Evolutionary conservation across 2,888 invertebrate species (phyloP).

Genomic region (Agrochola litura): DNA sequence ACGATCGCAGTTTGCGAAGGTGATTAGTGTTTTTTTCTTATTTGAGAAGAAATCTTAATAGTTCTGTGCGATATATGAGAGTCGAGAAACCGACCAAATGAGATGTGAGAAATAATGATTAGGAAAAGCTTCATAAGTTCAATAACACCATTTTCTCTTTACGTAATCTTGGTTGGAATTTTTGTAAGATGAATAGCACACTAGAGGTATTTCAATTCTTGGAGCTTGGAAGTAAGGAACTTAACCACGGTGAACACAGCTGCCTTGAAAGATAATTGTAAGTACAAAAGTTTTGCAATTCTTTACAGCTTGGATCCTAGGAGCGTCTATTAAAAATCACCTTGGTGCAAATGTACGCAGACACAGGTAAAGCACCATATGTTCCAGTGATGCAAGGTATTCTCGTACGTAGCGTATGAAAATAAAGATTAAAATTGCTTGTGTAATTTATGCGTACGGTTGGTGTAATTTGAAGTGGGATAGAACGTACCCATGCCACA

Average conservation of each 20-base stretch:
- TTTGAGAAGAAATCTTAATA: conserved; percentile 54
- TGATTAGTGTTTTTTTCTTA: conserved; percentile 56
- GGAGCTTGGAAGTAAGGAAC: conserved; percentile 21
- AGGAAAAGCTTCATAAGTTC: conserved; percentile 20
- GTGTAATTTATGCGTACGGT: conserved; percentile 32
- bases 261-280: conserved; percentile 45
- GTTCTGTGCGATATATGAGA: conserved; percentile 46
- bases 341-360: conserved; percentile 46
- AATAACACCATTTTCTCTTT: conserved; percentile 19
- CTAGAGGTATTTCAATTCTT: conserved; percentile 11
- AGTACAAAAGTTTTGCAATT: conserved; percentile 47
- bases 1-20: conserved; percentile 40
- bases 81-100: conserved; percentile 30
- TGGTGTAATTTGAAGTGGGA: conserved; percentile 44
- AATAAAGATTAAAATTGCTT: conserved; percentile 50
- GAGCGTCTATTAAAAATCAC: conserved; percentile 62
- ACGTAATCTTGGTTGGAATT: conserved; percentile 9
- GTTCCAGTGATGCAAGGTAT: conserved; percentile 27
- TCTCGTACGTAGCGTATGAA: conserved; percentile 19
- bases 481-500: conserved; percentile 56
- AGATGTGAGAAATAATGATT: conserved; percentile 39
- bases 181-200: conserved; percentile 12
- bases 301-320: conserved; percentile 47
- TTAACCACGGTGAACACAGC: conserved; percentile 12
- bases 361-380: conserved; percentile 41